phyloP scores from a whole-genome alignment of 35 echinoderm and acorn worm species.

The Holothuria glaberrima region DNA sequence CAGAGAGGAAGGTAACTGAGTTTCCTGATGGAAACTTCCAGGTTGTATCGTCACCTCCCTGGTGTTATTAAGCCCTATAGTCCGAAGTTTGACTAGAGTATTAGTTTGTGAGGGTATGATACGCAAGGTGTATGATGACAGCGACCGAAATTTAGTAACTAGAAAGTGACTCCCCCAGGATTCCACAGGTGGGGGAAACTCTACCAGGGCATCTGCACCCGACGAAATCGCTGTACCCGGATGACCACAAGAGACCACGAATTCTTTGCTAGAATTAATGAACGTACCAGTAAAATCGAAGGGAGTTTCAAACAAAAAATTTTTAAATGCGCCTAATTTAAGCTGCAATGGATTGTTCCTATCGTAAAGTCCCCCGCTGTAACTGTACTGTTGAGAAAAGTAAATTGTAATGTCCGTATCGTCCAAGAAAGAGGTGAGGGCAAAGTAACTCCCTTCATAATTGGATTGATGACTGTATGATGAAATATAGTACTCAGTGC shows the following conservation, averaged over 20 bases:
- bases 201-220: not conserved
- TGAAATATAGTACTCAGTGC: not conserved
- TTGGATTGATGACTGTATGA: not conserved
- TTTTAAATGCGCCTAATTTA: not conserved
- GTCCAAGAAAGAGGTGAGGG: not conserved
- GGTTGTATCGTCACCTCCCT: not conserved
- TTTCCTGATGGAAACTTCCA: not conserved
- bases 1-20: too few relatives aligned
- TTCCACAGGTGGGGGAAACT: not conserved
- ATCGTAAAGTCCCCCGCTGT: not conserved
- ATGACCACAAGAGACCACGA: not conserved
- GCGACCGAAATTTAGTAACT: not conserved
- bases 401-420: not conserved
- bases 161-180: constrained; percentile 2
- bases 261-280: not conserved
- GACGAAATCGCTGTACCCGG: not conserved
- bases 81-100: not conserved
- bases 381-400: not conserved
- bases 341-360: not conserved
- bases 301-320: not conserved
- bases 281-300: constrained; percentile 20
- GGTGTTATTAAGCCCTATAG: constrained; percentile 1
- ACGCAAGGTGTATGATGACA: not conserved
- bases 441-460: not conserved
- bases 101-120: not conserved